A percentile compares a stretch with the other conserved stretches of the same genome.
Conservation (phyloP, 2,888 invertebrate species). For the Carcina quercana region DNA sequence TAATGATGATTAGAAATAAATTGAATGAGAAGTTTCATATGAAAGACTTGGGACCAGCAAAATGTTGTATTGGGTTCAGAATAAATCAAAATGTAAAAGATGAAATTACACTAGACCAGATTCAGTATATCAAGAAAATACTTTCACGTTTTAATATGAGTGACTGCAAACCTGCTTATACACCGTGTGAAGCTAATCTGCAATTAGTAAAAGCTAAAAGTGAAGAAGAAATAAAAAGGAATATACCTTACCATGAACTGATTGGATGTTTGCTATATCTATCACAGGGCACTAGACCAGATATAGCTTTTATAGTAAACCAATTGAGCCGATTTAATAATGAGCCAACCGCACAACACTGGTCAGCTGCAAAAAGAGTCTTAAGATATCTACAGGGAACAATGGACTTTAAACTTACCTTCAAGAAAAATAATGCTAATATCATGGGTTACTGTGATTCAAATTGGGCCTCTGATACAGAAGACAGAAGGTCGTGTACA, state of each 20-base stretch:
- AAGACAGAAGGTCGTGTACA: conserved; percentile 17
- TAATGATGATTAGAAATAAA: not conserved
- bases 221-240: not conserved
- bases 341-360: not conserved
- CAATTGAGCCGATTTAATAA: not conserved
- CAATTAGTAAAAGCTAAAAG: conserved; percentile 4
- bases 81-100: not conserved
- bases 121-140: conserved; percentile 2
- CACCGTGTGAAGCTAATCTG: conserved; percentile 8
- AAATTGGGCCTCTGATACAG: conserved; percentile 10
- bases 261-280: not conserved
- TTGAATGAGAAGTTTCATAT: conserved; percentile 1
- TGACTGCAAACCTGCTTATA: conserved; percentile 10
- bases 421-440: not conserved
- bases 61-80: conserved; percentile 4
- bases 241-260: not conserved
- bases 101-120: conserved; percentile 3
- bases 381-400: not conserved
- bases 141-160: conserved; percentile 3
- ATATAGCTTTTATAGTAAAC: not conserved
- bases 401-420: not conserved
- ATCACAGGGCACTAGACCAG: not conserved
- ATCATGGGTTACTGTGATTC: not conserved
- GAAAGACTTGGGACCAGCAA: conserved; percentile 1
- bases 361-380: conserved; percentile 1